Conservation (phyloP, 2,797 vertebrate species). For the Gymnodraco acuticeps region DNA sequence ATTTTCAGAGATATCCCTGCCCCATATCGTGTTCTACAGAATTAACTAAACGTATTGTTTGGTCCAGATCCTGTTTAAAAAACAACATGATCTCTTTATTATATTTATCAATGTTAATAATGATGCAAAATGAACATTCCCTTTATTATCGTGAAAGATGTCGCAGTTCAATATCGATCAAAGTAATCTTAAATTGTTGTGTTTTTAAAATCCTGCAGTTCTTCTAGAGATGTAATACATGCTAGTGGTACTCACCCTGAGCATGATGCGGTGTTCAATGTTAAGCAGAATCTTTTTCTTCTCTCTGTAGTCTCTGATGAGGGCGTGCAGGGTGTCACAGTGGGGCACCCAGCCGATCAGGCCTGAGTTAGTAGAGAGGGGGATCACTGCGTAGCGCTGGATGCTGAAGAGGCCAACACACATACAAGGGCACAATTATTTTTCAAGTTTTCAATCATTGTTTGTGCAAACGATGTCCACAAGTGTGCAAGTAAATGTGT, state of each 20-base stretch:
- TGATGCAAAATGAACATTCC: no score
- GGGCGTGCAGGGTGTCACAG: slow-evolving; percentile 97
- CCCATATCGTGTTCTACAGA: no score
- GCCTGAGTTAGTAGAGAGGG: slow-evolving; percentile 97
- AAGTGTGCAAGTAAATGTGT: not conserved
- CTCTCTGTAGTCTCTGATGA: slow-evolving; percentile 98
- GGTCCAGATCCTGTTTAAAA: no score
- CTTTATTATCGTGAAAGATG: no score
- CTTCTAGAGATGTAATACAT: no score
- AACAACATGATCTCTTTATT: no score
- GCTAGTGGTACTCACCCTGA: slow-evolving; percentile 85
- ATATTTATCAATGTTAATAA: no score
- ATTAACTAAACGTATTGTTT: no score
- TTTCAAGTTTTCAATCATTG: not conserved
- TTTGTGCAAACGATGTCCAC: not conserved
- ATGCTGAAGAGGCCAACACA: slow-evolving; percentile 83
- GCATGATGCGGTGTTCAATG: slow-evolving; percentile 99
- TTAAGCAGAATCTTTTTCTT: slow-evolving; percentile 99
- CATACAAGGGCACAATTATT: slow-evolving; percentile 13
- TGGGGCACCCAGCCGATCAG: slow-evolving; percentile 99
- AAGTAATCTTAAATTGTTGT: no score
- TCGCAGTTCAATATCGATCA: no score
- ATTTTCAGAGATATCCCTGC: no score
- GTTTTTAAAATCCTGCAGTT: no score
- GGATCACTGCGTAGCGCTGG: slow-evolving; percentile 97